Percentiles rank a stretch among this genome's conserved stretches.
Conservation (phyloP, 1,140 invertebrate species). For the Dreissena rostriformis region DNA sequence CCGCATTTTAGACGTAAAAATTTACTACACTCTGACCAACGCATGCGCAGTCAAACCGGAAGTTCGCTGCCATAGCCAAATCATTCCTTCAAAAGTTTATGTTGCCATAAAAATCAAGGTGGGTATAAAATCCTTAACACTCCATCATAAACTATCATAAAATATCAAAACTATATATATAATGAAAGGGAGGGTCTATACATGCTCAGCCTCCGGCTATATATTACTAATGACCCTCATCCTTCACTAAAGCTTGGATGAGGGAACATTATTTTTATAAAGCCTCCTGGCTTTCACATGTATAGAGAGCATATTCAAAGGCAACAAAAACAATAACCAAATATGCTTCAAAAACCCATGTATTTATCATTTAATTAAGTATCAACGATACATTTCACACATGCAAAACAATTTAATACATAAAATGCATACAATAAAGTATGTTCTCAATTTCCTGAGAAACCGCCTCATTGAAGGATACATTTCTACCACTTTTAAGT, state of each 20-base stretch:
- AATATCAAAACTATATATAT: neutral
- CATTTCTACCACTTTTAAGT: neutral
- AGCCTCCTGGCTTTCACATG: neutral
- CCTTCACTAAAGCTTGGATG: constrained; percentile 49
- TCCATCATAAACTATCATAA: neutral
- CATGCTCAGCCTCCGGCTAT: constrained; percentile 41
- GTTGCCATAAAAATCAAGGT: neutral
- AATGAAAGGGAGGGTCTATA: constrained; percentile 17
- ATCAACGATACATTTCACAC: neutral
- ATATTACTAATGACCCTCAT: constrained; percentile 40
- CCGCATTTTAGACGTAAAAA: neutral
- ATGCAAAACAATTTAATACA: neutral
- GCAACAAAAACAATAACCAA: constrained; percentile 10
- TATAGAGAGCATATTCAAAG: constrained; percentile 32
- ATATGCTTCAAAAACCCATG: neutral
- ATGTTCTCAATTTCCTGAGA: neutral
- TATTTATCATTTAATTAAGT: neutral
- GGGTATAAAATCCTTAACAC: neutral
- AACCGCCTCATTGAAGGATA: neutral
- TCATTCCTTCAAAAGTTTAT: neutral
- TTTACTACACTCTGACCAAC: neutral
- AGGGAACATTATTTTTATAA: constrained; percentile 23
- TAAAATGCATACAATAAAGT: constrained; percentile 1
- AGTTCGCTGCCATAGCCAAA: neutral
- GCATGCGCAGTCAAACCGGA: neutral